A percentile compares a stretch with the other conserved stretches of the same genome.
phyloP scores from a whole-genome alignment of 2,888 invertebrate genomes.

The Carcina quercana region DNA sequence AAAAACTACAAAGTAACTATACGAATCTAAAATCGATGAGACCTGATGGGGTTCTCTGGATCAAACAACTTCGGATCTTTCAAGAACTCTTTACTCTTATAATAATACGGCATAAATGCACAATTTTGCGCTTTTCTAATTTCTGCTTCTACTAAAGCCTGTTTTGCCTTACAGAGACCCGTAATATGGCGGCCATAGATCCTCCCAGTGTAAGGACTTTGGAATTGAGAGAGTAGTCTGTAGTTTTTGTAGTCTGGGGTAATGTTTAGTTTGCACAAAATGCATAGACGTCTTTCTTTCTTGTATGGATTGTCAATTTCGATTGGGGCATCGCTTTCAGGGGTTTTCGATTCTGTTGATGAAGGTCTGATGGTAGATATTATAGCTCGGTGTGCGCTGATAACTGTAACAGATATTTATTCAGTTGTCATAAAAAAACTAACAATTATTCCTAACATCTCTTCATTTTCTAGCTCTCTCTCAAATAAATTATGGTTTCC shows the following conservation, averaged over 20 bases:
- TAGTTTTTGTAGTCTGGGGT: slow-evolving; percentile 93
- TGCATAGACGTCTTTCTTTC: slow-evolving; percentile 81
- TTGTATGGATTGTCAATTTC: slow-evolving; percentile 87
- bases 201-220: slow-evolving; percentile 95
- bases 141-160: slow-evolving; percentile 81
- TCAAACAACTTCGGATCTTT: slow-evolving; percentile 95
- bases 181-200: slow-evolving; percentile 96
- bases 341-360: slow-evolving; percentile 26
- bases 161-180: slow-evolving; percentile 90
- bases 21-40: slow-evolving; percentile 80
- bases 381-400: slow-evolving; percentile 27
- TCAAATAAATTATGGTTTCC: no score
- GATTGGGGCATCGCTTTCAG: slow-evolving; percentile 54
- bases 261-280: slow-evolving; percentile 89
- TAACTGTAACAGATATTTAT: slow-evolving; percentile 38
- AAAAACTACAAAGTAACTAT: slow-evolving; percentile 7
- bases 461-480: no score
- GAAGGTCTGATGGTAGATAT: slow-evolving; percentile 27
- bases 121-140: slow-evolving; percentile 84
- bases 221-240: slow-evolving; percentile 93
- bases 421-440: no score
- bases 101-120: slow-evolving; percentile 88
- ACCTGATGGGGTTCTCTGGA: slow-evolving; percentile 86
- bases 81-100: slow-evolving; percentile 86
- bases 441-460: no score